Percentiles rank a stretch among this genome's conserved stretches.
phyloP scores from a whole-genome alignment of 30 jellyfish, hydroid and myxozoan species.

The Thelohanellus kitauei region DNA sequence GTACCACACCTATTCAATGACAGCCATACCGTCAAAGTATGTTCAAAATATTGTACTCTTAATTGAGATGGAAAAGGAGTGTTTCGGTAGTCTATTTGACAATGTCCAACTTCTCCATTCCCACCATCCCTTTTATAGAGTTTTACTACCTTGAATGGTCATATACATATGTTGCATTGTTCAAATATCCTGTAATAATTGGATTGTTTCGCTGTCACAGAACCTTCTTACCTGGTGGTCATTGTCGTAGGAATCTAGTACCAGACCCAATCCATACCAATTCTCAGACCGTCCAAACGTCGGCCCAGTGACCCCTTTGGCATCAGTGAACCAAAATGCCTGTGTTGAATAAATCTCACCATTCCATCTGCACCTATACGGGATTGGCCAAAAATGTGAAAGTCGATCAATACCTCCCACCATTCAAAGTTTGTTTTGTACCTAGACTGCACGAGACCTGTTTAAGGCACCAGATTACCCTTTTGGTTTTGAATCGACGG shows the following conservation, averaged over 20 bases:
- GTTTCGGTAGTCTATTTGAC: conserved; percentile 73
- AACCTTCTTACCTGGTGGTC: conserved; percentile 10
- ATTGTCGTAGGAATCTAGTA: conserved; percentile 59
- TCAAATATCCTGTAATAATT: conserved; percentile 33
- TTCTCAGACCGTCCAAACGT: conserved; percentile 55
- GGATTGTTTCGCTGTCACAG: conserved; percentile 35
- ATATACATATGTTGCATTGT: conserved; percentile 30
- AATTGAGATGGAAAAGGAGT: conserved; percentile 62
- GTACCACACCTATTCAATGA: too few relatives aligned
- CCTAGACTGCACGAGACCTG: conserved; percentile 48
- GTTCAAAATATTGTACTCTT: conserved; percentile 29
- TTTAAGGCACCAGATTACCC: neutral
- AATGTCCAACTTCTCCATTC: conserved; percentile 48
- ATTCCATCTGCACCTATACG: conserved; percentile 86
- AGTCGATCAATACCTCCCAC: conserved; percentile 46
- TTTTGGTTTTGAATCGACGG: neutral
- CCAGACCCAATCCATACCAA: conserved; percentile 74
- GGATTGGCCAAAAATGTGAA: conserved; percentile 42
- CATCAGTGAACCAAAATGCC: conserved; percentile 81
- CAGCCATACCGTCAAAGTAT: conserved; percentile 51
- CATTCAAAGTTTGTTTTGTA: conserved; percentile 18
- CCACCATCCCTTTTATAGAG: conserved; percentile 30
- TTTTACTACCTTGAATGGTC: conserved; percentile 25
- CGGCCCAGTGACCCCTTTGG: conserved; percentile 28
- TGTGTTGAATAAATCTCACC: conserved; percentile 13